Conservation (phyloP, 2,888 invertebrate species). For the Cephus rjabovi region DNA sequence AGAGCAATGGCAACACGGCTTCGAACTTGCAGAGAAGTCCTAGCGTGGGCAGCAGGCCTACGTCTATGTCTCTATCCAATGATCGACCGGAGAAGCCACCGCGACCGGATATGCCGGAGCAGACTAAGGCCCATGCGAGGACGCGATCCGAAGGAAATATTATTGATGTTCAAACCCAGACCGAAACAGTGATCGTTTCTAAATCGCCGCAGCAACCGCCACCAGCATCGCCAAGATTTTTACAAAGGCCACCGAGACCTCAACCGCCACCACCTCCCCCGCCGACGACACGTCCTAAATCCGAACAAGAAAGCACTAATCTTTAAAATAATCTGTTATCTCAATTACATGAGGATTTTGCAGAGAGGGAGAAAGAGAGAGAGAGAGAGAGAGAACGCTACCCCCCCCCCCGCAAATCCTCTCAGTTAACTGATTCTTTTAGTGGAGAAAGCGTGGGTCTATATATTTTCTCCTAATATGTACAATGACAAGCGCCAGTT, state of each 20-base stretch:
- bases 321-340: conserved; percentile 38
- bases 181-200: conserved; percentile 52
- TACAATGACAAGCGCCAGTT: too few relatives aligned
- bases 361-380: too few relatives aligned
- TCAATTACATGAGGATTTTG: too few relatives aligned
- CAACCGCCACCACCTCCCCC: conserved; percentile 64
- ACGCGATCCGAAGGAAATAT: conserved; percentile 75
- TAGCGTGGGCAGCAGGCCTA: conserved; percentile 62
- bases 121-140: conserved; percentile 53
- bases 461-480: too few relatives aligned
- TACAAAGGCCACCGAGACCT: conserved; percentile 59
- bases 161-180: conserved; percentile 68
- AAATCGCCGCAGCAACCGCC: conserved; percentile 49
- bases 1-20: conserved; percentile 57
- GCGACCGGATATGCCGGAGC: conserved; percentile 34
- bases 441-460: too few relatives aligned
- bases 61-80: conserved; percentile 58
- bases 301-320: conserved; percentile 63
- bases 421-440: too few relatives aligned
- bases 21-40: conserved; percentile 65
- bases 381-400: too few relatives aligned
- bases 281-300: conserved; percentile 51
- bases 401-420: too few relatives aligned
- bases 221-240: conserved; percentile 59
- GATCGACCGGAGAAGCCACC: conserved; percentile 52